These are phyloP conservation scores for Antedon mediterranea DNA, from an alignment of 53 echinoderm and acorn worm species.

Conservation along the genomic window DNA sequence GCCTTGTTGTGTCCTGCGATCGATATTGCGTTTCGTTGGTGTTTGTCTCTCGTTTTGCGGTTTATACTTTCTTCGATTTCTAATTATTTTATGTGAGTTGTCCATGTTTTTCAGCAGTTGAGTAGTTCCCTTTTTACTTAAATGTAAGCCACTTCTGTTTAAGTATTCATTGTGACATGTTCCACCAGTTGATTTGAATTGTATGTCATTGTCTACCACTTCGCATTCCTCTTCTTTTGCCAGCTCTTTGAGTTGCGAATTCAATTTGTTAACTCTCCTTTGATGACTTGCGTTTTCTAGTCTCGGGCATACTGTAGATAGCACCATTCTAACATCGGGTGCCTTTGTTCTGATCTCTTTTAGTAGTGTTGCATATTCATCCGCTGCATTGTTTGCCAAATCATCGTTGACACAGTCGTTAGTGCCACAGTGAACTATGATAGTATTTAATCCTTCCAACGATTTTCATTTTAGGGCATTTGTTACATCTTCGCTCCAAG, in stretches of 20 bases:
- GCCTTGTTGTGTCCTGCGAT: no score
- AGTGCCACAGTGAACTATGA: constrained; percentile 20
- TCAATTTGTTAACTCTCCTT: constrained; percentile 8
- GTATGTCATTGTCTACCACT: constrained; percentile 22
- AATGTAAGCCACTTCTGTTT: constrained; percentile 14
- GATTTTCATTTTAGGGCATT: no score
- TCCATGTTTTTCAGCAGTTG: constrained; percentile 18
- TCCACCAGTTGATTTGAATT: constrained; percentile 21
- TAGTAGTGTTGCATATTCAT: constrained; percentile 5
- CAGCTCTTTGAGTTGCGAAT: background rate
- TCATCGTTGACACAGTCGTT: constrained; percentile 7
- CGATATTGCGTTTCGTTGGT: background rate
- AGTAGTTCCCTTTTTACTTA: constrained; percentile 16
- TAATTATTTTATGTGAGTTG: no score
- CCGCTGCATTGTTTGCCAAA: background rate
- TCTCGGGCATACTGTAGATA: constrained; percentile 19
- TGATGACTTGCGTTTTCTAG: constrained; percentile 4
- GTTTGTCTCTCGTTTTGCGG: background rate
- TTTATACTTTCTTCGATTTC: background rate
- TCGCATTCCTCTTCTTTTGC: constrained; percentile 6
- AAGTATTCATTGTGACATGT: constrained; percentile 3
- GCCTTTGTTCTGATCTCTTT: background rate
- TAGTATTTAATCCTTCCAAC: background rate
- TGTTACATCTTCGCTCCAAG: constrained; percentile 8
- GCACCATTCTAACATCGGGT: background rate